Conservation (phyloP, 2,113 vertebrate genomes). For the Elephas maximus region DNA sequence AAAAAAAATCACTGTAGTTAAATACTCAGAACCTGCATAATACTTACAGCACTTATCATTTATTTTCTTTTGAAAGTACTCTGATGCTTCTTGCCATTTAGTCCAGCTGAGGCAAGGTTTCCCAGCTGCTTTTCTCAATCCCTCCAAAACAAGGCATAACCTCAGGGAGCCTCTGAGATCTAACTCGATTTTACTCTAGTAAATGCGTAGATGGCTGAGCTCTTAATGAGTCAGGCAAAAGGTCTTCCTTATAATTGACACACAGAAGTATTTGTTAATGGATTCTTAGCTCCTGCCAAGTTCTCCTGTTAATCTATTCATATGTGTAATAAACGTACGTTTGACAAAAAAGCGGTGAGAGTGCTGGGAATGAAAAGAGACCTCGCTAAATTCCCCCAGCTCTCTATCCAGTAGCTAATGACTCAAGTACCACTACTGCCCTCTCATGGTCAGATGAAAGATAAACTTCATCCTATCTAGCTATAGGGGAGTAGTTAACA, state of each 20-base stretch:
- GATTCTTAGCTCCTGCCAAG: not conserved
- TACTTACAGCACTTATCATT: not conserved
- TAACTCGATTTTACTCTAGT: conserved; percentile 45
- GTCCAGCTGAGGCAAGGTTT: not conserved
- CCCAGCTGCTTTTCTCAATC: not conserved
- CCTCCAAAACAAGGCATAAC: conserved; percentile 12
- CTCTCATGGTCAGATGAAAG: conserved; percentile 72
- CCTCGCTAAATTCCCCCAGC: not conserved
- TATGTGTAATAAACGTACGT: conserved; percentile 59
- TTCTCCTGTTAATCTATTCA: conserved; percentile 55
- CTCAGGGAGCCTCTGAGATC: conserved; percentile 18
- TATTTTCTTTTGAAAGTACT: conserved; percentile 49
- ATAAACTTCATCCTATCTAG: not conserved
- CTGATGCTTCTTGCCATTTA: not conserved
- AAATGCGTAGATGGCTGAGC: conserved; percentile 21
- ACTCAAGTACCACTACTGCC: conserved; percentile 71
- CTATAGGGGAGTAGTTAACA: not conserved
- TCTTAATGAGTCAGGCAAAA: conserved; percentile 55
- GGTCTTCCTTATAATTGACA: conserved; percentile 41
- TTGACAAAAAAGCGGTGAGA: conserved; percentile 54
- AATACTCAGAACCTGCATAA: conserved; percentile 26
- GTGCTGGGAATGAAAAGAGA: not conserved
- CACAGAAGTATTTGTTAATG: conserved; percentile 46
- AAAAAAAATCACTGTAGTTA: not conserved
- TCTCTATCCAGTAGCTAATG: not conserved